Evolutionary conservation across 2,888 invertebrate species (phyloP), one percentile per base, ranked within the genome.

Genomic region (Drosophila quinaria): DNA sequence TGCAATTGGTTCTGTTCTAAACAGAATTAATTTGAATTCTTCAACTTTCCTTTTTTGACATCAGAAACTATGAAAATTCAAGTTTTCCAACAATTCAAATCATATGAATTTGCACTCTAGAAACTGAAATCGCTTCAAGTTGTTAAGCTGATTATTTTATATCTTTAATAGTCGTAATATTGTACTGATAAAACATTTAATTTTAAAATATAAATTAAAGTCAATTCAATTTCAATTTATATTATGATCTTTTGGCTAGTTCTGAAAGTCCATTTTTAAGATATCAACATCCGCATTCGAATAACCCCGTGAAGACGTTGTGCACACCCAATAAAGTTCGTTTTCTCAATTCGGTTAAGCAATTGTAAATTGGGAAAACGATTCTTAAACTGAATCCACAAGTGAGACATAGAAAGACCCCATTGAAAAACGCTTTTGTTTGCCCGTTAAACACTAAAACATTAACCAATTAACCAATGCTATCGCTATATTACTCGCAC

Each of bases 401-500:
- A 35, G n/a, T 13, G n/a, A 55, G 31, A 33, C 55, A 56, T 46
- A 42, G 19, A 33, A 31, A 56, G 44, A 46, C n/a, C 29, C 47
- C 37, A 59, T 19, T 29, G 9, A 8, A 31, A 44, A 15, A 25
- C 29, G 37, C 35, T 54, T 33, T n/a, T 51, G 55, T 46, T 70
- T 37, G 46, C 35, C 4, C 35, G 4, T 25, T 5, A 25, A 25
- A 29, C 46, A 56, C 46, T 56, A 56, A 55, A 54, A 56, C 56
- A 56, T 29, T 70, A 75, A 70, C 76, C 55, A 42, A 81, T 78
- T 89, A 87, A 87, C 88, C 71, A 67, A 78, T 63, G 81, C 84
- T 70, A 80, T 74, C 75, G 80, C 77, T 74, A 74, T 74, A 74
- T 64, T 84, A 29, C 29, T 29, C 29, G 29, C 5, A 70, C 70